Evolutionary conservation across 1,140 invertebrate species (phyloP), one percentile per base, ranked within the genome.

Genomic region (Achroia grisella): DNA sequence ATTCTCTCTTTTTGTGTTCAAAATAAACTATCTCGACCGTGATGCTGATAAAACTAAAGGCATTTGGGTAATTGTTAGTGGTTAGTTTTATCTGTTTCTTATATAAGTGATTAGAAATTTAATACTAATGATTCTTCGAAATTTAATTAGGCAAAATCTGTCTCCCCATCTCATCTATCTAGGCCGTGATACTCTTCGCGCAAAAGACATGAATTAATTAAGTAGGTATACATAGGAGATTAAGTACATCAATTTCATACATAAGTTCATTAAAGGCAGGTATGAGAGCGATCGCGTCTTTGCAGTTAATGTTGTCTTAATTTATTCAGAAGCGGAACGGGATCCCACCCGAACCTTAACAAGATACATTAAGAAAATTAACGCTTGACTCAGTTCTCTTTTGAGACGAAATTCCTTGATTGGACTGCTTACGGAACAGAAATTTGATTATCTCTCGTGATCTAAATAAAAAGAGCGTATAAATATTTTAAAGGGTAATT

Each of bases 341-440:
- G 46, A 63, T 57, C 52, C 54, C 37, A 46, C 44, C 59, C 51
- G 55, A 62, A 61, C 62, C 56, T 60, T 70, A 70, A 79, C 68
- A 66, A 76, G 66, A 71, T 72, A 68, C 65, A 74, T 82, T 77
- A 79, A 74, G 64, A 74, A 75, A 79, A 77, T 72, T 75, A 82
- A 70, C 63, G 61, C 62, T 64, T 60, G 55, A 62, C 59, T 69
- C 55, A 48, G 30, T 60, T 54, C 57, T 62, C 67, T 71, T 68
- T 71, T 62, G 58, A 68, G 59, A 58, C 59, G 50, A 60, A 66
- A 73, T 69, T 58, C 66, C 64, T 73, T 73, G 73, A 82, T 80
- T 78, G 62, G 59, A 52, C 58, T 62, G 63, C 65, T 73, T 64
- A 68, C 66, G 62, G 57, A 56, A 66, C 58, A 56, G 53, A 55